Evolutionary conservation across 2,797 vertebrate species (phyloP).

Genomic region (Craterocephalus amniculus): DNA sequence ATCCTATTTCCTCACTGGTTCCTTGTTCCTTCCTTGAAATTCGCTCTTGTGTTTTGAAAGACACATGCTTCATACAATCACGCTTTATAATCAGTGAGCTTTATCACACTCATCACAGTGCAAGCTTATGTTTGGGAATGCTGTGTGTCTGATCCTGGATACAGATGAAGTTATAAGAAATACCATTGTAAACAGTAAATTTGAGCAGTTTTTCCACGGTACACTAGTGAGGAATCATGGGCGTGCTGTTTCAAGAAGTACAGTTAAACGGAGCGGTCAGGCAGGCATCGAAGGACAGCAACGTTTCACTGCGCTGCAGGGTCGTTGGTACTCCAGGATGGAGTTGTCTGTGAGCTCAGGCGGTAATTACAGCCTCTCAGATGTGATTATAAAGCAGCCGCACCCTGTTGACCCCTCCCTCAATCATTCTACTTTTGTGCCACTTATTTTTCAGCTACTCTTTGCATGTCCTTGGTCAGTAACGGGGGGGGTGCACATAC

Average conservation of each 20-base stretch:
- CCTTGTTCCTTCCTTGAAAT: no score
- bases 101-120: conserved; percentile 15
- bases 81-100: no score
- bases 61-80: no score
- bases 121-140: conserved; percentile 18
- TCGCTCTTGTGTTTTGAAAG: no score
- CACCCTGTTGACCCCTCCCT: conserved; percentile 80
- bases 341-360: conserved; percentile 80
- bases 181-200: neutral
- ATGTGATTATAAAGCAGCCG: conserved; percentile 85
- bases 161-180: conserved; percentile 16
- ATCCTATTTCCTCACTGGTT: no score
- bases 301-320: conserved; percentile 41
- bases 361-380: conserved; percentile 84
- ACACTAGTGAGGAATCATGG: conserved; percentile 3
- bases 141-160: conserved; percentile 29
- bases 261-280: conserved; percentile 21
- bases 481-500: conserved; percentile 37
- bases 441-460: conserved; percentile 56
- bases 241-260: conserved; percentile 28
- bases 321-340: conserved; percentile 66
- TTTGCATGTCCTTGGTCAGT: conserved; percentile 55
- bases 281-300: conserved; percentile 3
- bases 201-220: conserved; percentile 7
- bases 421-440: conserved; percentile 54